Base-by-base conservation (phyloP, 2,113 vertebrate species). In the Apaloderma vittatum region DNA sequence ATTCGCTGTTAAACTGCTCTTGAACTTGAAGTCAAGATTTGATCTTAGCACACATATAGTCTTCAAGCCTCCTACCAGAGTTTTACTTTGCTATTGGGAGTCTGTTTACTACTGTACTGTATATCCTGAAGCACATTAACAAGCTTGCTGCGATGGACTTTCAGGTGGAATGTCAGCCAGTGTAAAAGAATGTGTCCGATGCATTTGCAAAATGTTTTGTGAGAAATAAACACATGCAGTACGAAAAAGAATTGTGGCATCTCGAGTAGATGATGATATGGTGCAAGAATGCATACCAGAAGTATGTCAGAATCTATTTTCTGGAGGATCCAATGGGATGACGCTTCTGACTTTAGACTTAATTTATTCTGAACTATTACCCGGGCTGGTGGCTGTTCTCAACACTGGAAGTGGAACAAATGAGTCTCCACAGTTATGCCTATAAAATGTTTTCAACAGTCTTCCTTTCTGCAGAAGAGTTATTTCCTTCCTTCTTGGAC, bases 1-100 rank as follows among this genome's bases (percentile, higher is more conserved):
- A 97, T 97, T 98, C 37, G n/a, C 97, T 96, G 92, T 98, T 98
- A 98, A 98, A 98, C 98, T 98, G 79, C 9, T 21, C 95, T 98
- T 98, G 98, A 98, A 98, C 98, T 98, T 97, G 62, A 97, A 97
- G 96, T 96, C 96, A 95, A 96, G 95, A 96, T 98, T 82, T 94
- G 94, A 96, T 97, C 97, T 97, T 96, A 94, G 95, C 75, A 86
- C 86, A 97, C 49, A 40, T 52, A 8, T 96, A 94, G 90, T 97
- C 84, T 92, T 96, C 37, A 8, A 97, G 75, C 92, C 92, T 95
- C 80, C 93, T 92, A 92, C 88, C 79, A 96, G 78, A 95, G 76
- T 72, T 98, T 98, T 97, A 97, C 96, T 98, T 97, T 92, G 90
- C 97, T 96, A 70, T 94, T 88, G 97, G 96, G 96, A 96, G 74